These are phyloP conservation scores for Sinella curviseta DNA, from an alignment of 1,140 invertebrate species.

Conservation along the genomic window DNA sequence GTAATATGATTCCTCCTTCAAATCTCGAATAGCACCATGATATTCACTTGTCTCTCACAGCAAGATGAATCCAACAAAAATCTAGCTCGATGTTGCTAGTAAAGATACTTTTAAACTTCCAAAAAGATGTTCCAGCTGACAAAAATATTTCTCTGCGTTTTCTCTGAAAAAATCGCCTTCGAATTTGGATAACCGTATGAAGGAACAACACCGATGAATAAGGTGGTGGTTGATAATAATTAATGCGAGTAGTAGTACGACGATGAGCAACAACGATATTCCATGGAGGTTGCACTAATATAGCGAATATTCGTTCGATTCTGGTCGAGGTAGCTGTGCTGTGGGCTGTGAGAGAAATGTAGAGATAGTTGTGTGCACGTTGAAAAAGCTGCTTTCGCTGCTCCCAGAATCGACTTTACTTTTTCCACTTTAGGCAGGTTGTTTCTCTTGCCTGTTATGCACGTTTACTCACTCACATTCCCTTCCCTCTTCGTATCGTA, in stretches of 20 bases:
- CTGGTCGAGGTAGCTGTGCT: background rate
- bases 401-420: slow-evolving; percentile 1
- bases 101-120: too few species aligned
- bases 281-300: background rate
- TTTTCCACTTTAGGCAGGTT: background rate
- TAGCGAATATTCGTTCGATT: background rate
- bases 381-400: background rate
- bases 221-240: too few species aligned
- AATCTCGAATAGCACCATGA: too few species aligned
- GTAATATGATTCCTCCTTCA: too few species aligned
- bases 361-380: background rate
- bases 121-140: too few species aligned
- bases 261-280: background rate
- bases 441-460: background rate
- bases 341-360: background rate
- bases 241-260: background rate
- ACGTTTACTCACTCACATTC: background rate
- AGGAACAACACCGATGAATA: too few species aligned
- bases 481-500: background rate
- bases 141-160: too few species aligned
- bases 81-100: too few species aligned
- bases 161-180: too few species aligned
- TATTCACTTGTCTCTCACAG: too few species aligned
- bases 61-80: too few species aligned
- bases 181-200: too few species aligned